Evolutionary conservation across 2,888 invertebrate species (phyloP).

Genomic region (Rhagonycha lutea): DNA sequence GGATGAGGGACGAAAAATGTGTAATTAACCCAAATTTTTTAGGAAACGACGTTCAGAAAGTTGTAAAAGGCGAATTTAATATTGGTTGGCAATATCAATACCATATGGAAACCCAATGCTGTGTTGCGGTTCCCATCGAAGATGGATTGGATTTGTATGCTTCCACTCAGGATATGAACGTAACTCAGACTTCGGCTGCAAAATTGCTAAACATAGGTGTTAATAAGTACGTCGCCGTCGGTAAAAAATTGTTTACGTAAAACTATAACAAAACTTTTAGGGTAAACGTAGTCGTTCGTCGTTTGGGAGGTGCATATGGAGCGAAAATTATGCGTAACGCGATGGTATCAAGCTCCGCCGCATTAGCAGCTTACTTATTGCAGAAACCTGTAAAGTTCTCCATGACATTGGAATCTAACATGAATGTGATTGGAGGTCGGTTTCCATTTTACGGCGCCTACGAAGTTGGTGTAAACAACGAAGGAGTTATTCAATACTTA

Average conservation of each 20-base stretch:
- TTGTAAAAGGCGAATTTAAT: conserved; percentile 61
- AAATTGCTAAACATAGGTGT: conserved; percentile 59
- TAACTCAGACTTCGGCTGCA: conserved; percentile 60
- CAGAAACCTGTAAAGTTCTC: conserved; percentile 70
- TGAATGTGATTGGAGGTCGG: conserved; percentile 72
- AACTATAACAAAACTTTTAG: conserved; percentile 51
- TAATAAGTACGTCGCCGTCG: conserved; percentile 59
- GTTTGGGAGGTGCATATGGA: conserved; percentile 83
- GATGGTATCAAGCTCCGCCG: conserved; percentile 66
- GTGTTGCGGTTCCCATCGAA: conserved; percentile 66
- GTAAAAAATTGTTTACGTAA: neutral
- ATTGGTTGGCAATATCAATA: conserved; percentile 74
- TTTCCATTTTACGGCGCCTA: conserved; percentile 65
- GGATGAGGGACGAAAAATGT: too few species aligned
- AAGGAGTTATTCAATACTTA: conserved; percentile 71
- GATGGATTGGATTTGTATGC: conserved; percentile 69
- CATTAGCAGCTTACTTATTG: conserved; percentile 68
- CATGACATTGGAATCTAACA: conserved; percentile 72
- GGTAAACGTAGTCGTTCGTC: conserved; percentile 69
- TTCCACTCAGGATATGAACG: conserved; percentile 68
- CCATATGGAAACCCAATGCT: conserved; percentile 76
- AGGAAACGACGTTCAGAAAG: conserved; percentile 35
- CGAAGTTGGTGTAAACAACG: conserved; percentile 65
- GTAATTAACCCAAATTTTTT: neutral
- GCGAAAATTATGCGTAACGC: conserved; percentile 70